These are phyloP conservation scores for Lota lota DNA, from an alignment of 2,113 vertebrate genomes.

Conservation along the genomic window DNA sequence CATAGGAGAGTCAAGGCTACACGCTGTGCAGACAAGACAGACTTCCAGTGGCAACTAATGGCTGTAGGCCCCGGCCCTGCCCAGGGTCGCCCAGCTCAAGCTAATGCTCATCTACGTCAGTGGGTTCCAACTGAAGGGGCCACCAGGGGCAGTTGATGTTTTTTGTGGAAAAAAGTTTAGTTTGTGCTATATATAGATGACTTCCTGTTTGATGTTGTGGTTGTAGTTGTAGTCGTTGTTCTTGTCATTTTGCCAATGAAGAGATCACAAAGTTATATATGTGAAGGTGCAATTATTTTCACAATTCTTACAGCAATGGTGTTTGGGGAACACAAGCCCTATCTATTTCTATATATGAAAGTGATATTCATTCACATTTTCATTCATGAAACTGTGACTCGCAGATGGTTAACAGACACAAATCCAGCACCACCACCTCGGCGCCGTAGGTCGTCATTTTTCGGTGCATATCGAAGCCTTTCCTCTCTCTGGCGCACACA, in stretches of 20 bases:
- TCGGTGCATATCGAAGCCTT: neutral
- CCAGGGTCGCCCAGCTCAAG: constrained; percentile 18
- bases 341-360: neutral
- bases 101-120: constrained; percentile 15
- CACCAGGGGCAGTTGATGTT: neutral
- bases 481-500: neutral
- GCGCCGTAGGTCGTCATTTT: constrained; percentile 1
- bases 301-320: neutral
- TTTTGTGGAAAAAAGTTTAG: neutral
- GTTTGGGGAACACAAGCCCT: neutral
- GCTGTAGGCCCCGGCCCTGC: constrained; percentile 34
- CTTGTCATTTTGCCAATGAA: neutral
- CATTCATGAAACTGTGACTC: constrained; percentile 5
- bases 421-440: neutral
- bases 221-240: neutral
- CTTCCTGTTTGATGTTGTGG: neutral
- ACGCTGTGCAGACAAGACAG: constrained; percentile 14
- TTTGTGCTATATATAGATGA: neutral
- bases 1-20: constrained; percentile 21
- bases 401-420: neutral
- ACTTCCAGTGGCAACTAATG: constrained; percentile 33
- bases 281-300: neutral
- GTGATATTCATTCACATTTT: neutral
- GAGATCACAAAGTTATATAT: neutral
- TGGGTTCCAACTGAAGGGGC: constrained; percentile 1